Percentiles rank a stretch among this genome's conserved stretches.
Evolutionary conservation across 2,113 vertebrate species (phyloP).

Genomic region (Datnioides undecimradiatus): DNA sequence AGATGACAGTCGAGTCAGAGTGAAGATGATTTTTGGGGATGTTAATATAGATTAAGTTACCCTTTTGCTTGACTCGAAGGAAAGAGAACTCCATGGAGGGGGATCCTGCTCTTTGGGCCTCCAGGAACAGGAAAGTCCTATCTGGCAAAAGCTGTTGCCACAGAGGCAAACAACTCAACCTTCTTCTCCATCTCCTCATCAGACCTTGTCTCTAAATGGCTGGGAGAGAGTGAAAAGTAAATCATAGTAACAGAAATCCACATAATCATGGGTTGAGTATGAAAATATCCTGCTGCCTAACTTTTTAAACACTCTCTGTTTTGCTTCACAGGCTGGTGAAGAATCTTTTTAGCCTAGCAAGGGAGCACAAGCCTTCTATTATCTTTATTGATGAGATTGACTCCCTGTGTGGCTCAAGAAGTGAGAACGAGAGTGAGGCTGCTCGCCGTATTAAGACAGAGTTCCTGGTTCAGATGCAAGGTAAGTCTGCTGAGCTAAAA

Average conservation of each 20-base stretch:
- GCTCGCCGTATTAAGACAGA: slow-evolving; percentile 97
- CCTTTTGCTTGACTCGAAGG: slow-evolving; percentile 80
- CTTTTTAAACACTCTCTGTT: neutral
- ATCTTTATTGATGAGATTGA: slow-evolving; percentile 99
- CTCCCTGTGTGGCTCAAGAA: slow-evolving; percentile 95
- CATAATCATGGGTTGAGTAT: neutral
- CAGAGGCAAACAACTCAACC: slow-evolving; percentile 98
- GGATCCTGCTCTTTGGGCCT: slow-evolving; percentile 96
- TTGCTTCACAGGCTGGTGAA: slow-evolving; percentile 90
- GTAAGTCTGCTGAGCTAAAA: slow-evolving; percentile 71
- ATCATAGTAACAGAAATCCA: slow-evolving; percentile 43
- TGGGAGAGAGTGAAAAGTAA: slow-evolving; percentile 99
- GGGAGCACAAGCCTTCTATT: slow-evolving; percentile 97
- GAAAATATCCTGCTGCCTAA: neutral
- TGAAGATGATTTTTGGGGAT: neutral
- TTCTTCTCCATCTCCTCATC: slow-evolving; percentile 98
- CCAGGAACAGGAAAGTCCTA: slow-evolving; percentile 99
- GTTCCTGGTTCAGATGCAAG: slow-evolving; percentile 99
- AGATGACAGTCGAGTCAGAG: neutral
- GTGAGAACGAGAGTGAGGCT: slow-evolving; percentile 98
- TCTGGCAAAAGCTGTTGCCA: slow-evolving; percentile 97
- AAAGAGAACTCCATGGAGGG: slow-evolving; percentile 97
- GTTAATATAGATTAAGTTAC: neutral
- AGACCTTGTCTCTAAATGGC: slow-evolving; percentile 98
- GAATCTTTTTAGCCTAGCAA: slow-evolving; percentile 94